These are phyloP conservation scores for Parambassis ranga DNA, from an alignment of 2,797 vertebrate species.

Conservation along the genomic window DNA sequence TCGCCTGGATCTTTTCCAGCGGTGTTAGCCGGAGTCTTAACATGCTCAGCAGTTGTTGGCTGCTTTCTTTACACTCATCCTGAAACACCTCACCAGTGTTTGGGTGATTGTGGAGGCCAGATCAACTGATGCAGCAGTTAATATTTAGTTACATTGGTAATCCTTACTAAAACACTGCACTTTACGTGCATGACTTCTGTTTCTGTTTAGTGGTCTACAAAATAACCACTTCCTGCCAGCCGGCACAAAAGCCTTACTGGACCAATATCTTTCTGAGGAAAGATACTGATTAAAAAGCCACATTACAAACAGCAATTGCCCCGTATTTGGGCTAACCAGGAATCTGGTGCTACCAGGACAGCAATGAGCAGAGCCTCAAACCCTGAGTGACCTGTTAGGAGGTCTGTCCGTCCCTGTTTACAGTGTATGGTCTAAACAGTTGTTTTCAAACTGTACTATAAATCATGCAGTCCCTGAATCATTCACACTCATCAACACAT, in stretches of 20 bases:
- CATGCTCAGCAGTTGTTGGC: neutral
- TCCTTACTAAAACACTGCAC: too few species aligned
- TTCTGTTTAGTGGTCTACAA: neutral
- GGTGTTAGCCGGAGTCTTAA: neutral
- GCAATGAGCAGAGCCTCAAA: too few species aligned
- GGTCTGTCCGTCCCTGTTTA: too few species aligned
- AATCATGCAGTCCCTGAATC: neutral
- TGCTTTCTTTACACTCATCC: neutral
- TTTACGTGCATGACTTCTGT: too few species aligned
- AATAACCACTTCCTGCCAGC: neutral
- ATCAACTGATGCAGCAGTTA: neutral
- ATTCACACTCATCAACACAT: constrained; percentile 2
- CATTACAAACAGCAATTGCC: neutral
- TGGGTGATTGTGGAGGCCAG: neutral
- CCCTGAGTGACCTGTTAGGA: too few species aligned
- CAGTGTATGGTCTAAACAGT: too few species aligned
- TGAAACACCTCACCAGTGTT: neutral
- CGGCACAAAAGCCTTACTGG: too few species aligned
- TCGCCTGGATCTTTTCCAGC: neutral
- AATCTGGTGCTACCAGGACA: too few species aligned
- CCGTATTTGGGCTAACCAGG: too few species aligned
- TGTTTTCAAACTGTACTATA: neutral
- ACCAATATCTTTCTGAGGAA: neutral
- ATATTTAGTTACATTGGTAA: too few species aligned
- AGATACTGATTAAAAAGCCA: neutral